Percentiles rank a stretch among this genome's conserved stretches.
Evolutionary conservation across 2,113 vertebrate species (phyloP).

Genomic region (Arizona elegans): DNA sequence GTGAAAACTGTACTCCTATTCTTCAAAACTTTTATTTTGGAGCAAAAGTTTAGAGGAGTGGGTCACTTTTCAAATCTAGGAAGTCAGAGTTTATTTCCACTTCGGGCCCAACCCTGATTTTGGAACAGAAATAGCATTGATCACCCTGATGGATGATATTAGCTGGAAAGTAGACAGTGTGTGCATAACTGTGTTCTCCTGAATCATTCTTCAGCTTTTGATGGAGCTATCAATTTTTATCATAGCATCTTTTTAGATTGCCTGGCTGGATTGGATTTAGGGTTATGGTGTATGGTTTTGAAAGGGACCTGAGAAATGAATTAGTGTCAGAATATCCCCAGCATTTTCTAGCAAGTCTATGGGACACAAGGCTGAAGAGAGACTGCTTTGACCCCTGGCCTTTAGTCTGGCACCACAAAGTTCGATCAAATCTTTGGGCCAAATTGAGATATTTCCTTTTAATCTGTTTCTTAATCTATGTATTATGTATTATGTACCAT

Average conservation of each 20-base stretch:
- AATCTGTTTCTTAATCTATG: too few species aligned
- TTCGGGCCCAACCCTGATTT: background rate
- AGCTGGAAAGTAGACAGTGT: background rate
- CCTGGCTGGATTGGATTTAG: background rate
- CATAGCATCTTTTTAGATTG: background rate
- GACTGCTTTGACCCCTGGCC: background rate
- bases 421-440: too few species aligned
- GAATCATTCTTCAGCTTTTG: background rate
- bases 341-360: background rate
- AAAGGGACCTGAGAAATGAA: background rate
- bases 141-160: background rate
- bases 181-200: background rate
- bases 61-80: background rate
- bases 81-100: background rate
- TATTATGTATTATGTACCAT: too few species aligned
- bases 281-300: background rate
- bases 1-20: background rate
- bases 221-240: background rate
- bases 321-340: background rate
- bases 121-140: background rate
- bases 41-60: background rate
- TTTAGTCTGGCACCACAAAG: background rate
- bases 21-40: background rate
- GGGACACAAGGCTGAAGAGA: background rate
- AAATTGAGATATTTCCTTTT: too few species aligned